Percentiles rank a stretch among this genome's conserved stretches.
Evolutionary conservation across 2,888 invertebrate species (phyloP).

Genomic region (Gari tellinella): DNA sequence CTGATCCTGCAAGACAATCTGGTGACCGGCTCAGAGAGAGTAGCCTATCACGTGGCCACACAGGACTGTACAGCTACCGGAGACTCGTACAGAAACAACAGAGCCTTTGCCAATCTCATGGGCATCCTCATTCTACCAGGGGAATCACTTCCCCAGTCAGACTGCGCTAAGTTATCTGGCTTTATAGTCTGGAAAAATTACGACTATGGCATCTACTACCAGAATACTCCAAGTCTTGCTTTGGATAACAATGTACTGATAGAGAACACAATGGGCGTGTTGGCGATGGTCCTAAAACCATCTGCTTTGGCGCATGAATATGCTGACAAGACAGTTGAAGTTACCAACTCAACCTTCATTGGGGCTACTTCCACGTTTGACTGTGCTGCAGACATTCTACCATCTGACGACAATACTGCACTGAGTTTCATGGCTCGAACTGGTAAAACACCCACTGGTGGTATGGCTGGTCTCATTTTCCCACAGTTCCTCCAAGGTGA

Average conservation of each 20-base stretch:
- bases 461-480: slow-evolving; percentile 69
- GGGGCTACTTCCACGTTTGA: slow-evolving; percentile 72
- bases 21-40: slow-evolving; percentile 77
- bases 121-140: slow-evolving; percentile 25
- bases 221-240: slow-evolving; percentile 34
- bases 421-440: slow-evolving; percentile 52
- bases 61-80: slow-evolving; percentile 55
- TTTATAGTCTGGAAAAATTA: slow-evolving; percentile 72
- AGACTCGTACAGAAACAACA: slow-evolving; percentile 65
- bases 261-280: slow-evolving; percentile 76
- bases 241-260: slow-evolving; percentile 64
- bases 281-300: slow-evolving; percentile 72
- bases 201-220: slow-evolving; percentile 77
- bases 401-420: slow-evolving; percentile 58
- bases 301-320: slow-evolving; percentile 57
- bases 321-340: slow-evolving; percentile 57
- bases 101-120: slow-evolving; percentile 65
- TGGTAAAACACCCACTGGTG: slow-evolving; percentile 38
- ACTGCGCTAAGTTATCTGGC: slow-evolving; percentile 67
- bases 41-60: slow-evolving; percentile 65
- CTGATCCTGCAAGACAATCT: slow-evolving; percentile 68
- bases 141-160: slow-evolving; percentile 7
- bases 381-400: slow-evolving; percentile 64
- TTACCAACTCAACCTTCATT: slow-evolving; percentile 72
- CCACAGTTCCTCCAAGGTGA: slow-evolving; percentile 65